Conservation (phyloP, 2,888 invertebrate genomes). For the Chrysolina haemoptera region DNA sequence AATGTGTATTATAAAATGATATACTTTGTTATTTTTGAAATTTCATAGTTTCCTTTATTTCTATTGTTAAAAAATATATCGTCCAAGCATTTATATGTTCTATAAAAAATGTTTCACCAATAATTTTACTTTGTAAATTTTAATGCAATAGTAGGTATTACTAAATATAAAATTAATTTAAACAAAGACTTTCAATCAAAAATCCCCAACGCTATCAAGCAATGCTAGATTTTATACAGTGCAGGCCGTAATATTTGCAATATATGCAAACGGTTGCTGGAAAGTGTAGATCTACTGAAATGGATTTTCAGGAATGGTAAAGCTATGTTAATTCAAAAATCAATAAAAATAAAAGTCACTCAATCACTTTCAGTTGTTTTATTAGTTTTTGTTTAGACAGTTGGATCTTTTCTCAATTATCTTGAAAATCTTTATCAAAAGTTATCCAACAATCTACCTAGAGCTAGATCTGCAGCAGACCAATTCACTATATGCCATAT, state of each 20-base stretch:
- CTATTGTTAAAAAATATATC: slow-evolving; percentile 46
- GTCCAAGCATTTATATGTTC: slow-evolving; percentile 54
- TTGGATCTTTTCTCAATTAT: not conserved
- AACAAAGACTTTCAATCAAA: slow-evolving; percentile 10
- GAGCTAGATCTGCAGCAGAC: not conserved
- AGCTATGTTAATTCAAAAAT: too few relatives aligned
- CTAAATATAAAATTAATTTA: slow-evolving; percentile 53
- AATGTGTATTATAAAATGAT: slow-evolving; percentile 71
- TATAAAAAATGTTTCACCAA: slow-evolving; percentile 44
- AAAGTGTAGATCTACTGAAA: too few relatives aligned
- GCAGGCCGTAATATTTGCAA: too few relatives aligned
- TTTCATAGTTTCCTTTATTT: slow-evolving; percentile 46
- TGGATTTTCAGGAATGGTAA: too few relatives aligned
- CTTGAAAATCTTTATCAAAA: slow-evolving; percentile 10
- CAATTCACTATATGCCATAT: slow-evolving; percentile 5
- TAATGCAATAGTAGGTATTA: slow-evolving; percentile 57
- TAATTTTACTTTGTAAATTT: slow-evolving; percentile 53
- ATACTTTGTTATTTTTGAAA: slow-evolving; percentile 55
- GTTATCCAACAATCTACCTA: slow-evolving; percentile 1
- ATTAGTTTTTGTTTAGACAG: not conserved
- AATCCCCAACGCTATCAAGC: not conserved
- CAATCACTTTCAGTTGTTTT: not conserved
- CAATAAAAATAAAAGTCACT: not conserved
- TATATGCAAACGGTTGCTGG: too few relatives aligned
- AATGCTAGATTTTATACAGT: too few relatives aligned